These are phyloP conservation scores for Holcopasites calliopsidis DNA, from an alignment of 1,140 invertebrate species.

Conservation along the genomic window DNA sequence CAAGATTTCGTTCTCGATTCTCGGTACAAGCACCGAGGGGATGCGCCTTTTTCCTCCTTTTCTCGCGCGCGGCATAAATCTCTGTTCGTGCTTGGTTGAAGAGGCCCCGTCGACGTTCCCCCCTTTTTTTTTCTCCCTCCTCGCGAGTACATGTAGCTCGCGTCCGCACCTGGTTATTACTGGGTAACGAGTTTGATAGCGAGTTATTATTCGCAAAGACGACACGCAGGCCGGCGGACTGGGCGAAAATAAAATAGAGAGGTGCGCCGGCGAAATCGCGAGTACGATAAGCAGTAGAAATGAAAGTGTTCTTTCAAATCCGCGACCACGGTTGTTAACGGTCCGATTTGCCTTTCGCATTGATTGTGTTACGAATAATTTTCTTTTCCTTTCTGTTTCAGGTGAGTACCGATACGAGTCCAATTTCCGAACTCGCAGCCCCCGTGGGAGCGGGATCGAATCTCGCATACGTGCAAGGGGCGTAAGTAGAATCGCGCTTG, in stretches of 20 bases:
- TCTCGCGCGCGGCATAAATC: slow-evolving; percentile 50
- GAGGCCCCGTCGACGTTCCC: slow-evolving; percentile 12
- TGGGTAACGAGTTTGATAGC: slow-evolving; percentile 37
- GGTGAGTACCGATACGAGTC: slow-evolving; percentile 64
- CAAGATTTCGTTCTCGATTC: slow-evolving; percentile 59
- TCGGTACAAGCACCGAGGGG: slow-evolving; percentile 27
- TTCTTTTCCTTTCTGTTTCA: slow-evolving; percentile 66
- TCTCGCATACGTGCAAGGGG: slow-evolving; percentile 44
- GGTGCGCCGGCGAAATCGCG: too few species aligned
- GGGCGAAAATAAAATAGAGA: too few species aligned
- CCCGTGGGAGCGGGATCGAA: slow-evolving; percentile 25
- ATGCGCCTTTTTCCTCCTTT: slow-evolving; percentile 33
- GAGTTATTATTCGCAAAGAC: slow-evolving; percentile 48
- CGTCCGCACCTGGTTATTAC: slow-evolving; percentile 52
- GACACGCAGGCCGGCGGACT: neutral
- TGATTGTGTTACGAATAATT: slow-evolving; percentile 56
- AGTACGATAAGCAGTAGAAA: neutral
- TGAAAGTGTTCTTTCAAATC: neutral
- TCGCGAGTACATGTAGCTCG: slow-evolving; percentile 22
- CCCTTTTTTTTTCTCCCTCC: slow-evolving; percentile 20
- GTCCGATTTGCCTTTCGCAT: too few species aligned
- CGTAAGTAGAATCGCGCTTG: slow-evolving; percentile 31
- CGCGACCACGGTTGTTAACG: too few species aligned
- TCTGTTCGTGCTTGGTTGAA: slow-evolving; percentile 45
- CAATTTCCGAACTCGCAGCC: slow-evolving; percentile 20